These are phyloP conservation scores for Fragum fragum DNA, from an alignment of 2,888 invertebrate species.

Conservation along the genomic window DNA sequence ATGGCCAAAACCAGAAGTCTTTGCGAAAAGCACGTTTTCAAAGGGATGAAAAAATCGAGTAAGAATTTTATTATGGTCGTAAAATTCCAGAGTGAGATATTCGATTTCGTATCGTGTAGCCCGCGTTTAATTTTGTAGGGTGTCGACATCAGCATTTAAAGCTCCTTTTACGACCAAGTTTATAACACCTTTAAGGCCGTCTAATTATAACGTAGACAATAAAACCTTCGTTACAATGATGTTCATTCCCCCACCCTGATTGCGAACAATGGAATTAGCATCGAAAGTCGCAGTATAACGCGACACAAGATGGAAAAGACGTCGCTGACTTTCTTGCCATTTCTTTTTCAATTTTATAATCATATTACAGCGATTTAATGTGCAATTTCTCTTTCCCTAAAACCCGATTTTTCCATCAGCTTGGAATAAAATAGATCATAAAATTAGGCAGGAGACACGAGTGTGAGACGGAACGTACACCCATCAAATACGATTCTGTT, in stretches of 20 bases:
- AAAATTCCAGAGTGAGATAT: slow-evolving; percentile 66
- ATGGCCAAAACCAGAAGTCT: slow-evolving; percentile 11
- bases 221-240: slow-evolving; percentile 64
- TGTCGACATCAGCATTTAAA: slow-evolving; percentile 66
- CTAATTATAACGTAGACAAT: slow-evolving; percentile 71
- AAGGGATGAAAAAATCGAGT: slow-evolving; percentile 18
- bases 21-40: slow-evolving; percentile 37
- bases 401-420: slow-evolving; percentile 63
- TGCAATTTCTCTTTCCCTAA: slow-evolving; percentile 50
- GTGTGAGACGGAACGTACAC: slow-evolving; percentile 4
- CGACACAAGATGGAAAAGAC: slow-evolving; percentile 26
- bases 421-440: slow-evolving; percentile 40
- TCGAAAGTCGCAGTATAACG: slow-evolving; percentile 39
- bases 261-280: slow-evolving; percentile 63
- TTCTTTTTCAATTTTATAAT: slow-evolving; percentile 62
- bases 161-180: slow-evolving; percentile 60
- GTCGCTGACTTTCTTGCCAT: slow-evolving; percentile 36
- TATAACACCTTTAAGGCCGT: slow-evolving; percentile 67
- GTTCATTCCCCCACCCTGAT: slow-evolving; percentile 55
- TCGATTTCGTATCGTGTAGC: slow-evolving; percentile 67
- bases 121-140: slow-evolving; percentile 69
- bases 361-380: slow-evolving; percentile 62
- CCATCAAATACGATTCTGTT: slow-evolving; percentile 20
- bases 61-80: slow-evolving; percentile 50
- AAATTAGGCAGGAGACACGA: slow-evolving; percentile 31